These are phyloP conservation scores for Elephas maximus DNA, from an alignment of 2,113 vertebrate genomes.

Conservation along the genomic window DNA sequence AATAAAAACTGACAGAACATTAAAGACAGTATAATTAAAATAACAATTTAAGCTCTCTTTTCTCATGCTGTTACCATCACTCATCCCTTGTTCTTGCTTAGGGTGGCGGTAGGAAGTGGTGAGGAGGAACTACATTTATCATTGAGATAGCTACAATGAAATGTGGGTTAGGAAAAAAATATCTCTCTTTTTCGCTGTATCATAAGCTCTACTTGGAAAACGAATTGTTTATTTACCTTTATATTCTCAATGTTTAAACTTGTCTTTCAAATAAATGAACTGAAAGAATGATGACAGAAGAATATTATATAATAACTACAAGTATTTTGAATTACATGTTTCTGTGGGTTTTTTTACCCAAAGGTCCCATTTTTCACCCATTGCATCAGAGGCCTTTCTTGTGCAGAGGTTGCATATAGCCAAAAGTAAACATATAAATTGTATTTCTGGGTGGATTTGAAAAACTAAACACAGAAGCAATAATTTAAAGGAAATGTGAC, in stretches of 20 bases:
- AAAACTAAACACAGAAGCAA: background rate
- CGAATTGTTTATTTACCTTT: background rate
- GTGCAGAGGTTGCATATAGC: background rate
- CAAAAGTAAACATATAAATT: background rate
- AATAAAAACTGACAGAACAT: background rate
- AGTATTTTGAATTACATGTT: background rate
- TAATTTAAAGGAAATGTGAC: slow-evolving; percentile 23
- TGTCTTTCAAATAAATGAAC: background rate
- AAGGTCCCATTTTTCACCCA: background rate
- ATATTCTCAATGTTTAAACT: background rate
- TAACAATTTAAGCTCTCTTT: background rate
- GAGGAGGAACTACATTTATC: background rate
- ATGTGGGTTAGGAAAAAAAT: background rate
- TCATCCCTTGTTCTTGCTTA: background rate
- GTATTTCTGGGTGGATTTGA: background rate
- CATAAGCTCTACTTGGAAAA: background rate
- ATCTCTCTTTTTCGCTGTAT: background rate
- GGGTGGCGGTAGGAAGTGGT: background rate
- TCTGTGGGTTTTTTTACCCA: background rate
- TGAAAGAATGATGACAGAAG: background rate
- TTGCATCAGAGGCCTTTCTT: background rate
- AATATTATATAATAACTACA: background rate
- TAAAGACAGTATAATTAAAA: background rate
- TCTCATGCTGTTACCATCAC: background rate
- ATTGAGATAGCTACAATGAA: background rate